phyloP scores from a whole-genome alignment of 2,888 invertebrate genomes.

The Hirudinaria manillensis region DNA sequence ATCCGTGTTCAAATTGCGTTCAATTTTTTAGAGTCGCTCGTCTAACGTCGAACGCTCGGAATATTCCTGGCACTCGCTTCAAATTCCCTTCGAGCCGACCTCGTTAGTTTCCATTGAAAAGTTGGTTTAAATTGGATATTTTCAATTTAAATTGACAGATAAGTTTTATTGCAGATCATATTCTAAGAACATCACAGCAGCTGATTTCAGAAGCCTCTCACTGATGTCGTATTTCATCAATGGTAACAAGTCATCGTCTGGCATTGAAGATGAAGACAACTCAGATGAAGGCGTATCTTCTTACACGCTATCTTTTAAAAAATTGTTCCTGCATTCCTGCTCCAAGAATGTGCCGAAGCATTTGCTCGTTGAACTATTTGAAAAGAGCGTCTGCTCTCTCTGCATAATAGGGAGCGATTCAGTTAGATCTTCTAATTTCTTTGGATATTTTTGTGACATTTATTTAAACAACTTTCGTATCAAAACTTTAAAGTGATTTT shows the following conservation, averaged over 20 bases:
- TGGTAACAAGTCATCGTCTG: not conserved
- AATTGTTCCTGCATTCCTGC: not conserved
- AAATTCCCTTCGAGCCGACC: not conserved
- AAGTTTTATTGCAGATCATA: not conserved
- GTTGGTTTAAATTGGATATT: not conserved
- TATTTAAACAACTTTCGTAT: not conserved
- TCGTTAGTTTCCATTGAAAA: not conserved
- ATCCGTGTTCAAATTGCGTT: not conserved
- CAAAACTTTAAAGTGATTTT: not conserved
- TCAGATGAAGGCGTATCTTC: not conserved
- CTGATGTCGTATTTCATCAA: constrained; percentile 9
- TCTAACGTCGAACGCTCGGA: not conserved
- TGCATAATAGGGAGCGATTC: not conserved
- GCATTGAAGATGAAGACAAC: not conserved
- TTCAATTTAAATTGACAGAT: not conserved
- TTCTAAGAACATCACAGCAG: not conserved
- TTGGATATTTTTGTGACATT: not conserved
- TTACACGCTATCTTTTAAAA: not conserved
- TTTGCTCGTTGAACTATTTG: not conserved
- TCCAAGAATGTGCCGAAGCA: not conserved
- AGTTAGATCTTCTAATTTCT: not conserved
- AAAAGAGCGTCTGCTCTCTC: not conserved
- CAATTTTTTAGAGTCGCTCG: not conserved
- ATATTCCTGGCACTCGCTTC: not conserved
- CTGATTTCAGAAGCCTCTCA: constrained; percentile 7